These are phyloP conservation scores for Acholoe squamosa DNA, from an alignment of 2,888 invertebrate species.

Conservation along the genomic window DNA sequence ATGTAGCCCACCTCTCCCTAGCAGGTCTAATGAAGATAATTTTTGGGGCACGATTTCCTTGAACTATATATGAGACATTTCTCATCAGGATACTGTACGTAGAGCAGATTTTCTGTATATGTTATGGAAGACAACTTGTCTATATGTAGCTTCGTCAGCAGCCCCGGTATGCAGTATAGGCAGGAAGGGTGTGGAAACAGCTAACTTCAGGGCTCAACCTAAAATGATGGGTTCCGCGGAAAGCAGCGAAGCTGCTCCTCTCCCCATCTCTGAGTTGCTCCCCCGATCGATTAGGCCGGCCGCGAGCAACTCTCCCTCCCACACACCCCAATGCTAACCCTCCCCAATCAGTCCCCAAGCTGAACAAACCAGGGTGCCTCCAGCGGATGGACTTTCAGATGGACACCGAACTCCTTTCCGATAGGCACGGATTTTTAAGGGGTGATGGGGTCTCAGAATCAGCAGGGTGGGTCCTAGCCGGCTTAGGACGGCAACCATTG, in stretches of 20 bases:
- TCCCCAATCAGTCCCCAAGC: background rate
- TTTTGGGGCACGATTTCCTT: too few species aligned
- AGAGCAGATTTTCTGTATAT: too few species aligned
- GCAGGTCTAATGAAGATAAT: too few species aligned
- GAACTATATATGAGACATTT: too few species aligned
- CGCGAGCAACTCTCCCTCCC: background rate
- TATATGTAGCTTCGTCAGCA: too few species aligned
- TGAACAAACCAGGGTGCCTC: background rate
- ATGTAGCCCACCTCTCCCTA: too few species aligned
- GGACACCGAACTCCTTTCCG: background rate
- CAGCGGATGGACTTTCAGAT: background rate
- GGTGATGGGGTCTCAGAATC: constrained; percentile 1
- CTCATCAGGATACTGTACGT: too few species aligned
- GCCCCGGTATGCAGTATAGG: too few species aligned
- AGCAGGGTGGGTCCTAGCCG: background rate
- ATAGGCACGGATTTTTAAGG: background rate
- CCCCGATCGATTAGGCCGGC: background rate
- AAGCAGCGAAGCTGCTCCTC: too few species aligned
- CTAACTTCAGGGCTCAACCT: background rate
- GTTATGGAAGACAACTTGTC: too few species aligned
- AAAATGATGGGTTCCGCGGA: background rate
- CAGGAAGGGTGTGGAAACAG: background rate
- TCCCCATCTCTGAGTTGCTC: background rate
- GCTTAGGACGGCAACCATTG: background rate
- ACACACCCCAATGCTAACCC: background rate